These are phyloP conservation scores for Epistrophe grossulariae DNA, from an alignment of 2,888 invertebrate species.

Conservation along the genomic window DNA sequence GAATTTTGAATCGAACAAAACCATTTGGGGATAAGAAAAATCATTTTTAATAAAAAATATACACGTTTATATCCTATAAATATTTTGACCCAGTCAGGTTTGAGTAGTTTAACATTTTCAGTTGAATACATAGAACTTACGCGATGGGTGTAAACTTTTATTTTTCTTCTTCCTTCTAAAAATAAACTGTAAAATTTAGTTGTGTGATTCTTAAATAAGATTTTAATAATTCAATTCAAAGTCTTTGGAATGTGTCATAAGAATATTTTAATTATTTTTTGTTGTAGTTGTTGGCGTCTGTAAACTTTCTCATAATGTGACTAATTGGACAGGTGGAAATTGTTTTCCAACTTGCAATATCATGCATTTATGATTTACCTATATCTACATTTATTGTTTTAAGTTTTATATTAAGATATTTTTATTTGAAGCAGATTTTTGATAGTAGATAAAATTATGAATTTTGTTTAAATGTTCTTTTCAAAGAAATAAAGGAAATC, in stretches of 20 bases:
- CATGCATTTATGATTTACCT: no score
- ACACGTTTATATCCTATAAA: constrained; percentile 47
- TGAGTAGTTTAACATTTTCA: constrained; percentile 29
- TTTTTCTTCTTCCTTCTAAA: constrained; percentile 47
- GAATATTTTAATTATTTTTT: constrained; percentile 41
- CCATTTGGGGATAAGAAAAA: constrained; percentile 52
- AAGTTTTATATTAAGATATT: not conserved
- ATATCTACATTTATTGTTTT: not conserved
- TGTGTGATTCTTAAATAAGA: constrained; percentile 44
- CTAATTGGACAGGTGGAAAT: constrained; percentile 77
- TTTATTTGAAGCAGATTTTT: constrained; percentile 8
- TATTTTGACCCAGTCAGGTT: constrained; percentile 64
- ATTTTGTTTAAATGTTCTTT: not conserved
- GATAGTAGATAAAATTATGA: not conserved
- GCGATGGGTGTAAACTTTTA: not conserved
- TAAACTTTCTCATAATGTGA: constrained; percentile 63
- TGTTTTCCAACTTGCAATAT: constrained; percentile 35
- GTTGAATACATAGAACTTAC: constrained; percentile 27
- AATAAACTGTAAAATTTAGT: constrained; percentile 33
- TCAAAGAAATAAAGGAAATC: not conserved
- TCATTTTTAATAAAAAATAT: constrained; percentile 20
- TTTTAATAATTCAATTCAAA: constrained; percentile 40
- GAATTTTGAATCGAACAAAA: constrained; percentile 1
- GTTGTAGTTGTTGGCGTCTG: no score
- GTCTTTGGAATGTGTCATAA: constrained; percentile 72